Conservation (phyloP, 2,888 invertebrate species). For the Xestobium rufovillosum region DNA sequence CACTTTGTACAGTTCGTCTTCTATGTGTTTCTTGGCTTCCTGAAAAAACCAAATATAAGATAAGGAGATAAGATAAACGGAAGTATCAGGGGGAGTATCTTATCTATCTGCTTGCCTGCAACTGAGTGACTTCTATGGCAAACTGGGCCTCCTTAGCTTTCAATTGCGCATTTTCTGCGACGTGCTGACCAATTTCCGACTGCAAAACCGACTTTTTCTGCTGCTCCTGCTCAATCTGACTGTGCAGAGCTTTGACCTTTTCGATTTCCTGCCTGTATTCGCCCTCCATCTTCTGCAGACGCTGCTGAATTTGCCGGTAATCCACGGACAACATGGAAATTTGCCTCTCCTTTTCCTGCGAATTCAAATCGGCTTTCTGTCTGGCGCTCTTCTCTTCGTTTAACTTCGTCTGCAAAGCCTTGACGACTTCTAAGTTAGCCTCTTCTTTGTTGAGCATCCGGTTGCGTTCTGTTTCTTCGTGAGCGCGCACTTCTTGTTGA, state of each 20-base stretch:
- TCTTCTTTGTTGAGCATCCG: constrained; percentile 82
- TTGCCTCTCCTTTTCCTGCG: constrained; percentile 89
- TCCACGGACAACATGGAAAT: constrained; percentile 93
- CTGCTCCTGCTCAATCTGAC: constrained; percentile 87
- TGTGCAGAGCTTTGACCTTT: constrained; percentile 73
- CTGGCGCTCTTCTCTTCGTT: constrained; percentile 84
- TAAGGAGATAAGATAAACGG: constrained; percentile 1
- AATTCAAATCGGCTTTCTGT: constrained; percentile 77
- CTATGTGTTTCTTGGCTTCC: constrained; percentile 61
- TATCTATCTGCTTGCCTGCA: constrained; percentile 31
- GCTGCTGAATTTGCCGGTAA: constrained; percentile 87
- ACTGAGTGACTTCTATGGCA: constrained; percentile 57
- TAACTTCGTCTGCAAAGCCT: constrained; percentile 86
- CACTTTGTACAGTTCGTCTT: constrained; percentile 69
- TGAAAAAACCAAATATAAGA: constrained; percentile 39
- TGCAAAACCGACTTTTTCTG: constrained; percentile 75
- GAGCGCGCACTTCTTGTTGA: constrained; percentile 79
- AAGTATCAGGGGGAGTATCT: not conserved
- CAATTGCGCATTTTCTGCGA: constrained; percentile 62
- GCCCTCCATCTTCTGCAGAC: constrained; percentile 83
- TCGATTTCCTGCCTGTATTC: constrained; percentile 84
- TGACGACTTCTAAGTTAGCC: constrained; percentile 86
- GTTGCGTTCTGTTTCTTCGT: constrained; percentile 81
- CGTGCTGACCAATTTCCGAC: constrained; percentile 68
- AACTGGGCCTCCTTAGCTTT: constrained; percentile 68